phyloP scores from a whole-genome alignment of 2,888 invertebrate genomes.

The Lamellibrachia satsuma region DNA sequence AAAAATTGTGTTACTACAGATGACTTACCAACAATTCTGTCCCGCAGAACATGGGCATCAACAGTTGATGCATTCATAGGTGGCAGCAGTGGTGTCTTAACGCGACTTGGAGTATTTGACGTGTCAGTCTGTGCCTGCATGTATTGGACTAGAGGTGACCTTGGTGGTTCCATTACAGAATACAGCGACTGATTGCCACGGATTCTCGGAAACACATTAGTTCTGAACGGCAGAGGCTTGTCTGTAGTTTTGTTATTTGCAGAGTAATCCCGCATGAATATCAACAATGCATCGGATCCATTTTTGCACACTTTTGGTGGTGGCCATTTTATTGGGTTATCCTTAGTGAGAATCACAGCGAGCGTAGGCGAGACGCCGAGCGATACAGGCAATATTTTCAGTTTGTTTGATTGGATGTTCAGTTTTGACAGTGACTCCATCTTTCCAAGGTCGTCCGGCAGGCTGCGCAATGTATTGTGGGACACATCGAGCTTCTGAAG shows the following conservation, averaged over 20 bases:
- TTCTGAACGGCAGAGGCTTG: slow-evolving; percentile 28
- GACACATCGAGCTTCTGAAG: slow-evolving; percentile 62
- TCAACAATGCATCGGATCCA: slow-evolving; percentile 57
- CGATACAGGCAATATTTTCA: slow-evolving; percentile 57
- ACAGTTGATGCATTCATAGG: slow-evolving; percentile 57
- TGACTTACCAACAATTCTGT: slow-evolving; percentile 60
- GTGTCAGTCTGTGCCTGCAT: slow-evolving; percentile 64
- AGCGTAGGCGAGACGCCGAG: slow-evolving; percentile 53
- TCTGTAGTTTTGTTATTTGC: background rate
- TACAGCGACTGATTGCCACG: slow-evolving; percentile 60
- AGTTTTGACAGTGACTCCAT: slow-evolving; percentile 58
- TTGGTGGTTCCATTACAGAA: slow-evolving; percentile 57
- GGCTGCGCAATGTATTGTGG: slow-evolving; percentile 53
- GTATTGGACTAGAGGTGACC: slow-evolving; percentile 63
- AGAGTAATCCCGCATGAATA: slow-evolving; percentile 50
- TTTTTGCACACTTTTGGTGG: slow-evolving; percentile 59
- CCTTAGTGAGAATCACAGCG: slow-evolving; percentile 53
- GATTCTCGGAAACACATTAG: slow-evolving; percentile 60
- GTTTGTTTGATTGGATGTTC: slow-evolving; percentile 60
- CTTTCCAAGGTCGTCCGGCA: slow-evolving; percentile 58
- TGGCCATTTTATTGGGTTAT: slow-evolving; percentile 58
- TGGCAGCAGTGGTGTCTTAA: slow-evolving; percentile 63
- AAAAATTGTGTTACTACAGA: background rate
- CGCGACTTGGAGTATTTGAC: slow-evolving; percentile 59
- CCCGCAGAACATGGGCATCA: slow-evolving; percentile 56